Percentiles rank a stretch among this genome's conserved stretches.
Conservation (phyloP, 2,888 invertebrate genomes). For the Habrosyne pyritoides region DNA sequence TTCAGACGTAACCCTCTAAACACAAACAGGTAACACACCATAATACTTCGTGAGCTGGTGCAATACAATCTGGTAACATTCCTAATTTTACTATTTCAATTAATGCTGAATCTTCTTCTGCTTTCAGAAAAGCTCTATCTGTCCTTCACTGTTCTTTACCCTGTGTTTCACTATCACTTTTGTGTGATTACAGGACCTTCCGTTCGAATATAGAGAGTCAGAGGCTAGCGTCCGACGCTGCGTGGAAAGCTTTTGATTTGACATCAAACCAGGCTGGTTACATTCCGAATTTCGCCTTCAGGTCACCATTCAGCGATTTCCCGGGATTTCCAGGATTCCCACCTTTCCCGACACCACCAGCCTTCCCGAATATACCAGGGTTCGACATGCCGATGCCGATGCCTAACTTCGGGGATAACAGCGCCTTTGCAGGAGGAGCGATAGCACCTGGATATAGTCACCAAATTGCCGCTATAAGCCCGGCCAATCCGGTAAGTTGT, state of each 20-base stretch:
- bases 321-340: conserved; percentile 23
- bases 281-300: conserved; percentile 60
- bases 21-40: conserved; percentile 23
- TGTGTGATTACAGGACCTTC: conserved; percentile 65
- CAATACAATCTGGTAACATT: conserved; percentile 10
- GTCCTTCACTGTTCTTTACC: conserved; percentile 13
- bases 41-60: conserved; percentile 16
- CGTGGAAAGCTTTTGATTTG: conserved; percentile 69
- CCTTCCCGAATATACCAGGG: conserved; percentile 25
- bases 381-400: conserved; percentile 32
- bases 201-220: conserved; percentile 59
- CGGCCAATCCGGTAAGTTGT: conserved; percentile 83
- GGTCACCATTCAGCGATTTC: conserved; percentile 44
- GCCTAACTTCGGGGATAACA: conserved; percentile 40
- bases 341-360: conserved; percentile 20
- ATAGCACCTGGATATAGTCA: conserved; percentile 80
- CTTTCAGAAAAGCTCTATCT: conserved; percentile 16
- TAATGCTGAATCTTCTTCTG: conserved; percentile 12
- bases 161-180: conserved; percentile 31
- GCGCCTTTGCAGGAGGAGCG: conserved; percentile 80
- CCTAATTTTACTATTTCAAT: conserved; percentile 6
- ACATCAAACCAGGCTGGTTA: conserved; percentile 61
- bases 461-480: conserved; percentile 84
- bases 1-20: neutral
- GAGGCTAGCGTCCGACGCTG: conserved; percentile 62